A percentile compares a stretch with the other conserved stretches of the same genome.
Evolutionary conservation across 2,797 vertebrate species (phyloP).

Genomic region (Spondyliosoma cantharus): DNA sequence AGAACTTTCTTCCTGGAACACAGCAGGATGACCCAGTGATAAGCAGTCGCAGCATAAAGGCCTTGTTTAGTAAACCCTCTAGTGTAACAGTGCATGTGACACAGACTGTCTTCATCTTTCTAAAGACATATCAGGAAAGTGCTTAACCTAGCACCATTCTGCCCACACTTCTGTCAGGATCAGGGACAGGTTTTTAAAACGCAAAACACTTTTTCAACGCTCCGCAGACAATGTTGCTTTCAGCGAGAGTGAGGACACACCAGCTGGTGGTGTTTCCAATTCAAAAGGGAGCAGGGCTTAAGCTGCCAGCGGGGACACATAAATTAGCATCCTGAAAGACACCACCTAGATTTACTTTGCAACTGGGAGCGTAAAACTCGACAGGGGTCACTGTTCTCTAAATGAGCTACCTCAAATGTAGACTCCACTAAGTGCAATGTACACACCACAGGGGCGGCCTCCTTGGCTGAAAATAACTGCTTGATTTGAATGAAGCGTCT

Average conservation of each 20-base stretch:
- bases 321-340: constrained; percentile 81
- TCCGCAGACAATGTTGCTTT: constrained; percentile 73
- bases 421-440: constrained; percentile 46
- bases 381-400: constrained; percentile 78
- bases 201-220: constrained; percentile 59
- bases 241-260: constrained; percentile 67
- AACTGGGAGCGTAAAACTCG: constrained; percentile 64
- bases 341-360: constrained; percentile 75
- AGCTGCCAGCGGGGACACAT: constrained; percentile 79
- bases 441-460: constrained; percentile 26
- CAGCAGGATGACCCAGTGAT: constrained; percentile 44
- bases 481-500: constrained; percentile 58
- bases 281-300: constrained; percentile 75
- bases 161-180: constrained; percentile 67
- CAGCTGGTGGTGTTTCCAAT: constrained; percentile 77
- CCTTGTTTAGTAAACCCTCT: constrained; percentile 44
- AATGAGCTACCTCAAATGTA: constrained; percentile 69
- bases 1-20: constrained; percentile 43
- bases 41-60: constrained; percentile 43
- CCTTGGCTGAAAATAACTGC: constrained; percentile 39
- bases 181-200: constrained; percentile 59
- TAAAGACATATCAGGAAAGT: constrained; percentile 55
- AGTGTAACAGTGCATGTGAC: constrained; percentile 65
- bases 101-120: constrained; percentile 61
- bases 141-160: constrained; percentile 45